Evolutionary conservation across 2,888 invertebrate genomes (phyloP).

Genomic region (Callimorpha dominula): DNA sequence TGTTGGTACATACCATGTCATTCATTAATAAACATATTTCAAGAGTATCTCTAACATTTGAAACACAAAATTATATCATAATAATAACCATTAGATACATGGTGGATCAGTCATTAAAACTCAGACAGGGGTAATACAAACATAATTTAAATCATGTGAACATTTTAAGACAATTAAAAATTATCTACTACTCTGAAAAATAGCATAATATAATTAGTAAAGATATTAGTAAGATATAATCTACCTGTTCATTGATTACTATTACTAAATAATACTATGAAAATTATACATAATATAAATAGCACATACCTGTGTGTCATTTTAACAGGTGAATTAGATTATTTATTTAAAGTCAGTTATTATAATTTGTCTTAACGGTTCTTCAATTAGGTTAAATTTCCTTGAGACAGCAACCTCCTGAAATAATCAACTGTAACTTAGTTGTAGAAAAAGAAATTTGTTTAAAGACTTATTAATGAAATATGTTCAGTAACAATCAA

Average conservation of each 20-base stretch:
- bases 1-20: no score
- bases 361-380: neutral
- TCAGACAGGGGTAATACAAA: slow-evolving; percentile 56
- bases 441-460: neutral
- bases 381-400: neutral
- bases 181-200: no score
- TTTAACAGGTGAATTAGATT: no score
- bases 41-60: neutral
- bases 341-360: no score
- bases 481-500: slow-evolving; percentile 46
- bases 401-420: neutral
- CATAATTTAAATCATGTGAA: neutral
- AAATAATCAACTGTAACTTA: neutral
- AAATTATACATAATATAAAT: neutral
- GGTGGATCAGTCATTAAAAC: slow-evolving; percentile 60
- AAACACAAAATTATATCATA: neutral
- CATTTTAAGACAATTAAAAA: no score
- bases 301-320: neutral
- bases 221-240: no score
- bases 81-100: neutral
- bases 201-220: neutral
- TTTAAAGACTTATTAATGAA: neutral
- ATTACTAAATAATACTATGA: no score
- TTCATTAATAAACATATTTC: neutral
- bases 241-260: no score